Conservation (phyloP, 2,797 vertebrate genomes). For the Channa striata region DNA sequence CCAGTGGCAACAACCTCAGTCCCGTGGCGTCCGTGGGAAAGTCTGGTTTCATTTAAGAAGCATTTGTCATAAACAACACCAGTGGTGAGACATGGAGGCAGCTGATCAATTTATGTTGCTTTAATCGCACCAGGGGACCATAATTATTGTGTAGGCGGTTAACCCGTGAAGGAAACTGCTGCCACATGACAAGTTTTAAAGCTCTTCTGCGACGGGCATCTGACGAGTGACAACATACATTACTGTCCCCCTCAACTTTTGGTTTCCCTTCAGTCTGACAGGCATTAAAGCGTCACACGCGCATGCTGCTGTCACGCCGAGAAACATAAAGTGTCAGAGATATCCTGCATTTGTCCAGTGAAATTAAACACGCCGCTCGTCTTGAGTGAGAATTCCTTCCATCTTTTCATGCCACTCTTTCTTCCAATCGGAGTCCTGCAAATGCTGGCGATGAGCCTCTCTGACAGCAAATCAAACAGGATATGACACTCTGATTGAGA, state of each 20-base stretch:
- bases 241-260: too few relatives aligned
- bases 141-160: background rate
- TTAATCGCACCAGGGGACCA: background rate
- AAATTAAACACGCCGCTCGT: slow-evolving; percentile 24
- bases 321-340: slow-evolving; percentile 12
- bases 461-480: slow-evolving; percentile 66
- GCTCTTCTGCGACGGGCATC: too few relatives aligned
- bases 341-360: slow-evolving; percentile 8
- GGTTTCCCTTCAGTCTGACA: too few relatives aligned
- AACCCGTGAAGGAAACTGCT: too few relatives aligned
- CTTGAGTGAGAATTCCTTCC: slow-evolving; percentile 10
- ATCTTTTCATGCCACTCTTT: slow-evolving; percentile 17
- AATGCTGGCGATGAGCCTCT: slow-evolving; percentile 43
- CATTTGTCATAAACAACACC: background rate
- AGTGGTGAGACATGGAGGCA: background rate
- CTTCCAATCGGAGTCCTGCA: slow-evolving; percentile 18
- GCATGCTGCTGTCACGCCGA: slow-evolving; percentile 10
- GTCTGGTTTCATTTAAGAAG: too few relatives aligned
- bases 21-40: too few relatives aligned
- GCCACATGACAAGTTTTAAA: background rate
- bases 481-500: slow-evolving; percentile 44
- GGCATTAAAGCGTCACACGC: background rate
- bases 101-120: background rate
- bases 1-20: too few relatives aligned
- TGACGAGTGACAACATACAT: too few relatives aligned